Percentiles rank a stretch among this genome's conserved stretches.
Evolutionary conservation across 2,797 vertebrate species (phyloP).

Genomic region (Parauchenoglanis ngamensis): DNA sequence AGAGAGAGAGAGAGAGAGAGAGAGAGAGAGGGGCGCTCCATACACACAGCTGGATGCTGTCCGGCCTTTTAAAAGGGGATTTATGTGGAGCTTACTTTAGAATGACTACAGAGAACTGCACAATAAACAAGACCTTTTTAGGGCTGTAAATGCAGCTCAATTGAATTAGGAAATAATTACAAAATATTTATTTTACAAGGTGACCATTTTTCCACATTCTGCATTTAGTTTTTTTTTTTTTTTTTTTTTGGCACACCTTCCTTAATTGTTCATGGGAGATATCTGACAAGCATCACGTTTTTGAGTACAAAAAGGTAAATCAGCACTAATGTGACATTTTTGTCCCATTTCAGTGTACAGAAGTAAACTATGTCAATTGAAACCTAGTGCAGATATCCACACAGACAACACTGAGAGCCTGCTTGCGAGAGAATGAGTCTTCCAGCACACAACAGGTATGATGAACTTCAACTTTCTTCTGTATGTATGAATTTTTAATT

Average conservation of each 20-base stretch:
- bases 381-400: conserved; percentile 67
- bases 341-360: conserved; percentile 59
- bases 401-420: conserved; percentile 67
- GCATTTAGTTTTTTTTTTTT: conserved; percentile 23
- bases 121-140: conserved; percentile 56
- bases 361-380: conserved; percentile 65
- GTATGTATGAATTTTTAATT: background rate
- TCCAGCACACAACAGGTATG: conserved; percentile 60
- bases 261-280: conserved; percentile 29
- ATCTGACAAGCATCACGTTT: conserved; percentile 48
- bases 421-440: conserved; percentile 56
- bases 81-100: conserved; percentile 71
- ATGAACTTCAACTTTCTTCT: conserved; percentile 22
- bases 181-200: conserved; percentile 52
- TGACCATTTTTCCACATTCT: conserved; percentile 43
- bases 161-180: conserved; percentile 54
- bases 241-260: conserved; percentile 26
- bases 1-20: background rate
- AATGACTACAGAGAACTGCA: conserved; percentile 69
- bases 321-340: conserved; percentile 48
- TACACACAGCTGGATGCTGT: conserved; percentile 72
- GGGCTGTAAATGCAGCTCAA: conserved; percentile 48
- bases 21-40: background rate
- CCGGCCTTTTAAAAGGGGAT: conserved; percentile 72
- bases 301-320: conserved; percentile 43